A percentile compares a stretch with the other conserved stretches of the same genome.
Conservation (phyloP, 2,888 invertebrate genomes). For the Apamea crenata region DNA sequence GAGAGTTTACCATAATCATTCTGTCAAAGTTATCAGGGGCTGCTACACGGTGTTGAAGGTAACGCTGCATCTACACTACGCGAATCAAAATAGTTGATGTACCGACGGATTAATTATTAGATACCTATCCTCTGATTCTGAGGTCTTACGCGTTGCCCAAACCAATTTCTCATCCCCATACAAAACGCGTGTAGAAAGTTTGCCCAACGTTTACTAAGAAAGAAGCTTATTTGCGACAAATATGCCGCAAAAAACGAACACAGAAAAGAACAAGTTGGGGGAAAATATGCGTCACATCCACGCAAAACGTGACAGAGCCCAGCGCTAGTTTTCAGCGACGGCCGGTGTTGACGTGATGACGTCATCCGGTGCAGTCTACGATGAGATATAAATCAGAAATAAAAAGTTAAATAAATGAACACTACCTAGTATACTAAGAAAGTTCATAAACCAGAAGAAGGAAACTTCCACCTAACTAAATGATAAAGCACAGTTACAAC, state of each 20-base stretch:
- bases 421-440: neutral
- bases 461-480: conserved; percentile 7
- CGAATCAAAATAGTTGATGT: neutral
- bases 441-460: neutral
- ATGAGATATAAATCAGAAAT: neutral
- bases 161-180: neutral
- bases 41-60: neutral
- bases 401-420: neutral
- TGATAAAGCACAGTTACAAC: conserved; percentile 37
- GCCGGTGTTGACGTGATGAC: neutral
- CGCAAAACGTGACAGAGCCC: neutral
- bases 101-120: too few species aligned
- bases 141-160: neutral
- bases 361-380: neutral
- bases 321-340: neutral
- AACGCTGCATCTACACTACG: neutral
- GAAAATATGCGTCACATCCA: neutral
- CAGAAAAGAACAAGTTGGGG: neutral
- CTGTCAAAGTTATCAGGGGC: neutral
- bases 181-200: too few species aligned
- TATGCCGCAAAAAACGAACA: neutral
- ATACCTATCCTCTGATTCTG: neutral
- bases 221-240: neutral
- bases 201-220: neutral
- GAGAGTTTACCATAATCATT: neutral